These are phyloP conservation scores for Oligia fasciuncula DNA, from an alignment of 2,888 invertebrate genomes.

Conservation along the genomic window DNA sequence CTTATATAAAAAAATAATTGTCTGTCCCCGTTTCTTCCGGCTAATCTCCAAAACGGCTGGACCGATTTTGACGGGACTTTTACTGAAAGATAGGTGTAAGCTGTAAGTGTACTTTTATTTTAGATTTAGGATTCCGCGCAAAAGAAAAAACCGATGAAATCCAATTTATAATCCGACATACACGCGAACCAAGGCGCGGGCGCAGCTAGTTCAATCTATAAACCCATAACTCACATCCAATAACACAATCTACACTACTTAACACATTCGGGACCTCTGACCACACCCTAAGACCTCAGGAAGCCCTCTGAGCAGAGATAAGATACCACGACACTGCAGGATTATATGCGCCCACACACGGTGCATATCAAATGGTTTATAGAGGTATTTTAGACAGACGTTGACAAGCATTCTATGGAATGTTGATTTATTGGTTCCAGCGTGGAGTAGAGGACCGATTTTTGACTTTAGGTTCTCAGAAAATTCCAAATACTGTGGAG, in stretches of 20 bases:
- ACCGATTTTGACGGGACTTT: too few relatives aligned
- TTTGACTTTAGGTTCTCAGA: not conserved
- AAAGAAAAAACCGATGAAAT: too few relatives aligned
- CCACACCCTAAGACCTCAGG: conserved; percentile 44
- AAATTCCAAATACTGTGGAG: not conserved
- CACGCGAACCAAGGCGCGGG: not conserved
- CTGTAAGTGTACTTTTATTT: too few relatives aligned
- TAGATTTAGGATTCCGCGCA: too few relatives aligned
- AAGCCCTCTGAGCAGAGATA: conserved; percentile 55
- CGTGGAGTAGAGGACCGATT: not conserved
- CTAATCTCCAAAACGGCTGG: too few relatives aligned
- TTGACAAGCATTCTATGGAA: conserved; percentile 38
- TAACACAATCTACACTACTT: conserved; percentile 38
- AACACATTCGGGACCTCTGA: conserved; percentile 35
- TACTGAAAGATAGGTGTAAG: too few relatives aligned
- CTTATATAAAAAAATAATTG: too few relatives aligned
- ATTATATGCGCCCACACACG: conserved; percentile 64
- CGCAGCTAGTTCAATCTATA: not conserved
- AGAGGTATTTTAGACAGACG: conserved; percentile 27
- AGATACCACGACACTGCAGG: conserved; percentile 52
- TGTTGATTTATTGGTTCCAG: conserved; percentile 42
- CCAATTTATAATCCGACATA: not conserved
- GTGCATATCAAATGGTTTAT: conserved; percentile 59
- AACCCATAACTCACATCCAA: conserved; percentile 6
- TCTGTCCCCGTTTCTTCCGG: too few relatives aligned